These are phyloP conservation scores for Macaca fascicularis DNA, from an alignment of 2,113 vertebrate genomes.

Conservation along the genomic window T2T-MFA8v1.1 NC_088386.1:132037001-132037500, in stretches of 20 bases:
- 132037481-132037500: background rate
- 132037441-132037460: background rate
- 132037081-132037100: background rate
- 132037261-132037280: slow-evolving; percentile 87
- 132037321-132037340: slow-evolving; percentile 67
- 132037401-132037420: background rate
- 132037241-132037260: slow-evolving; percentile 91
- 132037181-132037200: slow-evolving; percentile 92
- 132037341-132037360: slow-evolving; percentile 62
- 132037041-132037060: background rate
- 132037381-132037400: background rate
- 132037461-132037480: background rate
- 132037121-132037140: slow-evolving; percentile 73
- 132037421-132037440: background rate
- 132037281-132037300: slow-evolving; percentile 81
- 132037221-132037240: slow-evolving; percentile 93
- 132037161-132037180: slow-evolving; percentile 84
- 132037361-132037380: slow-evolving; percentile 37
- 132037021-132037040: accelerated
- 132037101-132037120: slow-evolving; percentile 10
- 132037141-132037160: slow-evolving; percentile 81
- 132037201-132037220: slow-evolving; percentile 90
- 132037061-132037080: accelerated
- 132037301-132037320: slow-evolving; percentile 79
- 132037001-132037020: accelerated